A percentile compares a stretch with the other conserved stretches of the same genome.
phyloP scores from a whole-genome alignment of 2,113 vertebrate species.

The Lycaon pictus region DNA sequence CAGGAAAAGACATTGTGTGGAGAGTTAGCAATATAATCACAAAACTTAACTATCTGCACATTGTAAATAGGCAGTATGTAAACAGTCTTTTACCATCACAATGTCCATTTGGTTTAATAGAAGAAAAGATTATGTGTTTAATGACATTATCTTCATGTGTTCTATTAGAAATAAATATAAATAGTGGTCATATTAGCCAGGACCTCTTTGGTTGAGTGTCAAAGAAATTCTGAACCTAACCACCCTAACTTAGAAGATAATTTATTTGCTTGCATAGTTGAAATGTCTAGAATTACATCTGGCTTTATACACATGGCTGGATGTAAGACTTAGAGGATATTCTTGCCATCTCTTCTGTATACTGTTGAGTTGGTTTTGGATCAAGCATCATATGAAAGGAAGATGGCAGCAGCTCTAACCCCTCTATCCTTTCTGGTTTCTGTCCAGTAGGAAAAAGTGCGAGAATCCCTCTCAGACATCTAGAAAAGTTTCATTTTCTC shows the following conservation, averaged over 20 bases:
- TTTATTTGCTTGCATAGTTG: background rate
- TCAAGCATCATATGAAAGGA: background rate
- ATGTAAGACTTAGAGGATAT: background rate
- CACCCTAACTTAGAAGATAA: background rate
- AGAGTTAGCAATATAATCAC: background rate
- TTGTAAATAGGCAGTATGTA: background rate
- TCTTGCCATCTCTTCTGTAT: background rate
- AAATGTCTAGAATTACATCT: background rate
- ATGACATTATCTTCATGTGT: background rate
- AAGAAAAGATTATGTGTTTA: background rate
- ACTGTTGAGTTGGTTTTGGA: background rate
- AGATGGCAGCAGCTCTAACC: background rate
- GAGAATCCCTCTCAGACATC: background rate
- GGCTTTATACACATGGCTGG: background rate
- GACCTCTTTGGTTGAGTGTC: conserved; percentile 19
- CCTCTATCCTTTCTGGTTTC: background rate
- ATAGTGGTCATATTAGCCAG: background rate
- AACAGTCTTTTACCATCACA: background rate
- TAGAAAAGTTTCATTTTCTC: background rate
- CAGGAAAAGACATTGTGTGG: background rate
- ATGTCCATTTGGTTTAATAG: background rate
- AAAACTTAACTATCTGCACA: background rate
- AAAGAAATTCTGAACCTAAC: background rate
- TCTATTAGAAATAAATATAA: conserved; percentile 45
- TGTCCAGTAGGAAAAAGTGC: background rate